Conservation (phyloP, 2,113 vertebrate species). For the Polypterus senegalus region DNA sequence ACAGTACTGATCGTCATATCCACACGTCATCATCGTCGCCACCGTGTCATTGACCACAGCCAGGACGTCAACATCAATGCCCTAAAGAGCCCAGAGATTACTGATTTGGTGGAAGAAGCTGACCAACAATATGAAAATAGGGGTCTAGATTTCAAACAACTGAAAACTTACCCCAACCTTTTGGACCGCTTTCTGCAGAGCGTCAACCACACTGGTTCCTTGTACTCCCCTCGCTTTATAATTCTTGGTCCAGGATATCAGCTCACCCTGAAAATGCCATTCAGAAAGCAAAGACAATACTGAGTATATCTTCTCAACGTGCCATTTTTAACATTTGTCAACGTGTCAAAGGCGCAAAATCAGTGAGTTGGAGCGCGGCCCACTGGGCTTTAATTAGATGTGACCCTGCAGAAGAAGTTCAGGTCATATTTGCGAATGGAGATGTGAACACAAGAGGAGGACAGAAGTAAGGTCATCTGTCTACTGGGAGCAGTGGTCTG, state of each 20-base stretch:
- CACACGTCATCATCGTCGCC: constrained; percentile 93
- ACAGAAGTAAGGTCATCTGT: too few species aligned
- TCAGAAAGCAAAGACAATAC: too few species aligned
- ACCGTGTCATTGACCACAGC: constrained; percentile 89
- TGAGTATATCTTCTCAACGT: too few species aligned
- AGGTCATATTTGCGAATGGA: too few species aligned
- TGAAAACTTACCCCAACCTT: constrained; percentile 55
- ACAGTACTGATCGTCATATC: constrained; percentile 77
- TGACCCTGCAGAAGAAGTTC: too few species aligned
- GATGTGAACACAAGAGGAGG: too few species aligned
- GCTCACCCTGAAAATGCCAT: constrained; percentile 53
- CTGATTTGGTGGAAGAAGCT: neutral
- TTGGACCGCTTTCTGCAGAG: constrained; percentile 53
- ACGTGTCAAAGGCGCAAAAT: too few species aligned
- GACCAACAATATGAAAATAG: neutral
- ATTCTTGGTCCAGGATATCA: constrained; percentile 77
- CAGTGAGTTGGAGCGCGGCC: too few species aligned
- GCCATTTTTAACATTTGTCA: too few species aligned
- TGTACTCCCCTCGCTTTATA: constrained; percentile 68
- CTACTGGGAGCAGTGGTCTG: too few species aligned
- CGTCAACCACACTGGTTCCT: constrained; percentile 61
- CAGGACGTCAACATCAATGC: constrained; percentile 68
- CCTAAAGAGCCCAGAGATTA: constrained; percentile 37
- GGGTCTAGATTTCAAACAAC: neutral
- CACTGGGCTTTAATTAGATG: too few species aligned